phyloP scores from a whole-genome alignment of 2,797 vertebrate species.

The Cetoscarus ocellatus region DNA sequence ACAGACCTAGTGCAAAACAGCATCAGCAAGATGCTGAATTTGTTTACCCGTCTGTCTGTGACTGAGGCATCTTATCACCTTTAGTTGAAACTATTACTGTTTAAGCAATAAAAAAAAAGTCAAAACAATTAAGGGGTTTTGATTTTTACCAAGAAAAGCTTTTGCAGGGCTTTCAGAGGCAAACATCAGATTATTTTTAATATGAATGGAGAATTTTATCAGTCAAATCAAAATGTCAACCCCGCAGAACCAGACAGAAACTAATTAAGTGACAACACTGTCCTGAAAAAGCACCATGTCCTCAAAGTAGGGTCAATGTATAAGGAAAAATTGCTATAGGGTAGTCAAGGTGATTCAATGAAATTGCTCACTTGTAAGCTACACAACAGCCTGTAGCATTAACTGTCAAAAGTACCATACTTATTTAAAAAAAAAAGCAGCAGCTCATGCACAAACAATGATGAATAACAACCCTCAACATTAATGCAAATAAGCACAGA shows the following conservation, averaged over 20 bases:
- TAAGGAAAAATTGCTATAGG: neutral
- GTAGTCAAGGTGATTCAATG: slow-evolving; percentile 80
- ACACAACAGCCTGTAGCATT: neutral
- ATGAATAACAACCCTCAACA: neutral
- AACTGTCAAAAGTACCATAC: slow-evolving; percentile 1
- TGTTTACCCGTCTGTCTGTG: neutral
- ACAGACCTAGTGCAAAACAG: neutral
- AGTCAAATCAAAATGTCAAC: slow-evolving; percentile 4
- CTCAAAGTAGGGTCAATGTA: neutral
- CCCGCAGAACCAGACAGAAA: neutral
- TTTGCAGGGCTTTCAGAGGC: neutral
- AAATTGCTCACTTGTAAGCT: neutral
- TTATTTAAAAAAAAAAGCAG: neutral
- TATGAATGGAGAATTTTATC: neutral
- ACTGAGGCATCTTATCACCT: neutral
- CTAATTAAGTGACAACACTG: neutral
- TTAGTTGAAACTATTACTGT: neutral
- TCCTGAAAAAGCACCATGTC: neutral
- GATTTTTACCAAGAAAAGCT: neutral
- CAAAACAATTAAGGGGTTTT: neutral
- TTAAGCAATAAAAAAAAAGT: neutral
- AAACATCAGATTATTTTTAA: neutral
- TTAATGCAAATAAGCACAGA: neutral
- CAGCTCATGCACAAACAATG: neutral
- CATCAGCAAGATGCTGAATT: neutral